Evolutionary conservation across 2,113 vertebrate genomes (phyloP), one percentile per base, ranked within the genome.

Genomic region (Scophthalmus maximus): DNA sequence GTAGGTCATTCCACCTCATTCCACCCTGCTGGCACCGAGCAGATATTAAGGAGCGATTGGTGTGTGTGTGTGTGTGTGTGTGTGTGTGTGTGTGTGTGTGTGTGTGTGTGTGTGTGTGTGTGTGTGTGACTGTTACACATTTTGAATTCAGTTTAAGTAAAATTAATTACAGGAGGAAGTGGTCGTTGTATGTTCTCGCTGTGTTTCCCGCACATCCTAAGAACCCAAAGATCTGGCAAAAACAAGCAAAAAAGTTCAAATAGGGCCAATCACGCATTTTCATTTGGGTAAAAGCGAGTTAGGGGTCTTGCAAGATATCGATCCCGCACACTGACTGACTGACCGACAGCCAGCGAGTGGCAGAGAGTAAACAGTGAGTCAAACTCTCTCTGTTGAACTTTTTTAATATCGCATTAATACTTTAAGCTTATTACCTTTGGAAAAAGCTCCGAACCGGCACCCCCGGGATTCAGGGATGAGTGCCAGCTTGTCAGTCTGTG

Each of bases 1-100:
- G 73, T 83, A 69, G 86, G 84, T 75, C 80, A 83, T 78, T 82
- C 79, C 75, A 34, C 59, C 42, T 44, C 61, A 68, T 77, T 79
- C 30, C 73, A 18, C 68, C 53, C 51, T 44, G 47, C 22, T 78
- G 70, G 76, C 50, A 29, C 36, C 6, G 46, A 55, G 32, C 61
- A 40, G 18, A 68, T n/a, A 46, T 1, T 8, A 53, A 55, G 42
- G 47, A 73, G 14, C n/a, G n/a, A n/a, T n/a, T n/a, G n/a, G n/a
- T n/a, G n/a, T n/a, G n/a, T n/a, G n/a, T n/a, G n/a, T n/a, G n/a
- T n/a, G n/a, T n/a, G n/a, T n/a, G n/a, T n/a, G n/a, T n/a, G n/a
- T n/a, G n/a, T n/a, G n/a, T n/a, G n/a, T n/a, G n/a, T n/a, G n/a
- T n/a, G n/a, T n/a, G n/a, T n/a, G n/a, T n/a, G n/a, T n/a, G n/a